A percentile compares a stretch with the other conserved stretches of the same genome.
Conservation (phyloP, 2,888 invertebrate species). For the Venustoraphidia nigricollis region DNA sequence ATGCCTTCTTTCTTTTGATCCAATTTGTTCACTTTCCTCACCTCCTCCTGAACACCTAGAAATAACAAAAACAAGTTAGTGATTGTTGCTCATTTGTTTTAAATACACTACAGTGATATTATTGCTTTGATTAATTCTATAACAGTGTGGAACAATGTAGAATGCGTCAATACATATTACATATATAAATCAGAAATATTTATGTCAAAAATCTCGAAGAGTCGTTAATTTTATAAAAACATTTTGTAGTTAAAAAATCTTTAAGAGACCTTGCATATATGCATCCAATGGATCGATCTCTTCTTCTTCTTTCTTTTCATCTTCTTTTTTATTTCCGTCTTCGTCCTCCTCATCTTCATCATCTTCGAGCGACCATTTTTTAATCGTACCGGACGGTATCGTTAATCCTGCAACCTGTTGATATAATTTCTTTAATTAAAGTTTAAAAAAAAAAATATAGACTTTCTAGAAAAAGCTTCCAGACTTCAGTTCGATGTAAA, state of each 20-base stretch:
- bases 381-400: constrained; percentile 36
- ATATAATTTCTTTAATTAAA: too few species aligned
- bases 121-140: too few species aligned
- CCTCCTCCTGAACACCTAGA: constrained; percentile 52
- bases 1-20: constrained; percentile 39
- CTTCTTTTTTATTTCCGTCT: constrained; percentile 25
- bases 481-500: too few species aligned
- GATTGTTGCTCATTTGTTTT: neutral
- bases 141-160: too few species aligned
- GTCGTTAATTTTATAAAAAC: too few species aligned
- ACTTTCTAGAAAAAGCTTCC: too few species aligned
- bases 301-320: constrained; percentile 41
- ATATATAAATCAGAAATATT: too few species aligned
- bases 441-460: too few species aligned
- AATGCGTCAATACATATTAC: too few species aligned
- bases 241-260: too few species aligned
- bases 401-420: constrained; percentile 14
- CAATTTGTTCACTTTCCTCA: constrained; percentile 61
- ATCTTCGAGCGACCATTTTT: constrained; percentile 92
- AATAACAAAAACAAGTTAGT: neutral
- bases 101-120: neutral
- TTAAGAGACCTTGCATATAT: constrained; percentile 75
- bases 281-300: constrained; percentile 95
- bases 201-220: too few species aligned
- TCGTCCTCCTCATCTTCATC: constrained; percentile 80